Conservation (phyloP, 1,140 invertebrate species). For the Xylocopa sonorina region DNA sequence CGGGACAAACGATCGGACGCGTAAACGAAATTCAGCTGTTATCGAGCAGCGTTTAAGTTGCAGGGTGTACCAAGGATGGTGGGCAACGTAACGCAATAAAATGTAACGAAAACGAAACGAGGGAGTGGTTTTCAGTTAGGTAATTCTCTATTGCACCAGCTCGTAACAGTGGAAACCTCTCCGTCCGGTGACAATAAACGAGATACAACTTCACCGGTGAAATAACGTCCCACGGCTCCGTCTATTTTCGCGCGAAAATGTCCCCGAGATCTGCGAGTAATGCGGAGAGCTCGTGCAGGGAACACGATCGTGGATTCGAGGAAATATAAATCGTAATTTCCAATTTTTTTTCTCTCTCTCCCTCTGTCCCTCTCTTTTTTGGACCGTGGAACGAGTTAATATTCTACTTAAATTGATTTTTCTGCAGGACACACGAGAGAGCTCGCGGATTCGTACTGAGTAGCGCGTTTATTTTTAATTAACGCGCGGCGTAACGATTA, state of each 20-base stretch:
- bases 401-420: background rate
- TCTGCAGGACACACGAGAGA: background rate
- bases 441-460: no score
- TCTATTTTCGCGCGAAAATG: conserved; percentile 22
- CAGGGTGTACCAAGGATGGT: background rate
- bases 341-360: background rate
- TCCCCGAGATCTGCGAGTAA: conserved; percentile 12
- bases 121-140: conserved; percentile 48
- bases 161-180: background rate
- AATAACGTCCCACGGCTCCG: conserved; percentile 41
- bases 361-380: no score
- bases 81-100: conserved; percentile 58
- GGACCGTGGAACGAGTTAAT: no score
- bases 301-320: background rate
- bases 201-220: conserved; percentile 37
- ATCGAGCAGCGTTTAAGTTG: background rate
- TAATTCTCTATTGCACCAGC: background rate
- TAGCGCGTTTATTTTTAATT: conserved; percentile 18
- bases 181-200: conserved; percentile 31
- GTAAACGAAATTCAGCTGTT: conserved; percentile 8
- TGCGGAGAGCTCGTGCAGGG: background rate
- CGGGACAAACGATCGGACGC: conserved; percentile 33
- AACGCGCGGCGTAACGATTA: background rate
- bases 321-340: no score
- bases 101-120: conserved; percentile 35